A percentile compares a stretch with the other conserved stretches of the same genome.
phyloP scores from a whole-genome alignment of 2,113 vertebrate genomes.

The Muscicapa adusta region DNA sequence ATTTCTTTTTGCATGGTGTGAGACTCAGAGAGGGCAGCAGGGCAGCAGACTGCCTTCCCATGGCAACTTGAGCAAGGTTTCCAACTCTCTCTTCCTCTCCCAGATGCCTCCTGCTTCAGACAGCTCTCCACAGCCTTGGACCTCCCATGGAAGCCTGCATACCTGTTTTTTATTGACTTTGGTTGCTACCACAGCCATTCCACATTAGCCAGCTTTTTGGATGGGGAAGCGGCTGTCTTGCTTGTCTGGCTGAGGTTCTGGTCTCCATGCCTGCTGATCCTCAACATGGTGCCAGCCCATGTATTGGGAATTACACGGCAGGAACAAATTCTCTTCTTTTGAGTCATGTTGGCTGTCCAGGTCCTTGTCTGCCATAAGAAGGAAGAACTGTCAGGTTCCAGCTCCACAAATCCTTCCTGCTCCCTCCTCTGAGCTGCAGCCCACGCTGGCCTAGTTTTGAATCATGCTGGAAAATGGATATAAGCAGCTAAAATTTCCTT shows the following conservation, averaged over 20 bases:
- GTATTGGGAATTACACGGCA: background rate
- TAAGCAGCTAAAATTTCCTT: background rate
- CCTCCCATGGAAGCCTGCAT: background rate
- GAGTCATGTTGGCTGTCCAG: background rate
- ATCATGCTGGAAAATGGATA: background rate
- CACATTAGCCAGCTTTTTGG: background rate
- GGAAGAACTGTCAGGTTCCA: background rate
- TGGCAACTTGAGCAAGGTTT: background rate
- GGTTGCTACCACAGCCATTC: background rate
- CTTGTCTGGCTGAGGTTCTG: background rate
- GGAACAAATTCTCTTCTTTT: background rate
- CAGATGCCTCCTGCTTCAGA: background rate
- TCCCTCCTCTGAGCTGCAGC: background rate
- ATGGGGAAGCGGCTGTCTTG: background rate
- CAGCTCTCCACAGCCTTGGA: background rate
- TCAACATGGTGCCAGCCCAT: background rate
- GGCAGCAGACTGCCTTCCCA: background rate
- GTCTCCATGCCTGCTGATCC: background rate
- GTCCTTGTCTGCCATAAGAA: background rate
- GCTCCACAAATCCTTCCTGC: background rate
- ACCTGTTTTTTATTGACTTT: background rate
- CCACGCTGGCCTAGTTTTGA: background rate
- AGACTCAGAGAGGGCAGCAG: background rate
- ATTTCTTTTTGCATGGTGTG: background rate
- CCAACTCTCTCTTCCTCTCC: background rate